Evolutionary conservation across 2,113 vertebrate species (phyloP).

Genomic region (Python bivittatus): DNA sequence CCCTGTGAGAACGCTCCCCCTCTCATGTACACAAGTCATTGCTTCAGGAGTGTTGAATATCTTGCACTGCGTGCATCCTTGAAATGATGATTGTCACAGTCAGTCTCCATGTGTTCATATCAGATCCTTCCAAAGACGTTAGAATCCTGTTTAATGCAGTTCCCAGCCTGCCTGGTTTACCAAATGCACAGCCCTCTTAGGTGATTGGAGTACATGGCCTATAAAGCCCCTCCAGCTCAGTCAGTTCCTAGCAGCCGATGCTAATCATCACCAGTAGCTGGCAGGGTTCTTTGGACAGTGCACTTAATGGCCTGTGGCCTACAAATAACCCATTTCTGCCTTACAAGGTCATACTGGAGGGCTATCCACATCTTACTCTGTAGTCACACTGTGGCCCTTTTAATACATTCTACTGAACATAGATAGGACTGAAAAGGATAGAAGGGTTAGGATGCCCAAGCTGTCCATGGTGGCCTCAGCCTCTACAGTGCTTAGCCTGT

Average conservation of each 20-base stretch:
- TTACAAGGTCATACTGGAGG: neutral
- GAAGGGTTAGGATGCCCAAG: neutral
- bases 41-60: neutral
- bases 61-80: neutral
- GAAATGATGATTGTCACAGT: neutral
- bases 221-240: neutral
- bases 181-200: neutral
- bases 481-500: neutral
- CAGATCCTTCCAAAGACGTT: neutral
- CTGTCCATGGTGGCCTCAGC: neutral
- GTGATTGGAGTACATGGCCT: neutral
- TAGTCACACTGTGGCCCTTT: neutral
- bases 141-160: neutral
- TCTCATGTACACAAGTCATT: neutral
- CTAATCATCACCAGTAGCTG: neutral
- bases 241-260: neutral
- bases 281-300: neutral
- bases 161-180: no score
- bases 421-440: neutral
- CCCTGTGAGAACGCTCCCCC: neutral
- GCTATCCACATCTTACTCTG: neutral
- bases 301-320: no score
- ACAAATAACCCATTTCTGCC: neutral
- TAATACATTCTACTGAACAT: neutral
- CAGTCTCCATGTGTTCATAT: neutral